Conservation (phyloP, 2,797 vertebrate species). For the Megaceryle alcyon region DNA sequence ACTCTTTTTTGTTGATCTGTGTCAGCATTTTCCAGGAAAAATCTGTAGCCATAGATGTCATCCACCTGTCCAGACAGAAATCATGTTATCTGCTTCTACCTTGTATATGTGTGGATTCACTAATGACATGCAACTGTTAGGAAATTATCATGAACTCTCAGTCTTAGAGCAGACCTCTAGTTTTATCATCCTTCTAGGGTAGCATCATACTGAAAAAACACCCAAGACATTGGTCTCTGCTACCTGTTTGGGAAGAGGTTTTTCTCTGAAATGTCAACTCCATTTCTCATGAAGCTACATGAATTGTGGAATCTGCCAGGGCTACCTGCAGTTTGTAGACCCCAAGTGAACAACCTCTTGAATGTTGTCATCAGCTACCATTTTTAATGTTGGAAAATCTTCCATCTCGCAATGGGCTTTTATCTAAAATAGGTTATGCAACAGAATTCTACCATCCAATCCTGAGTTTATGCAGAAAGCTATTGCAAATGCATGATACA, state of each 20-base stretch:
- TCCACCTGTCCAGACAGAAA: background rate
- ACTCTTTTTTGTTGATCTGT: background rate
- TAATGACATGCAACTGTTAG: background rate
- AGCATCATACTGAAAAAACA: background rate
- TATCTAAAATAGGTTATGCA: background rate
- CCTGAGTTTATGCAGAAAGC: background rate
- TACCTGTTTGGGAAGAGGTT: background rate
- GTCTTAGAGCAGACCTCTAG: background rate
- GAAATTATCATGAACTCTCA: background rate
- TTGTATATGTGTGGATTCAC: conserved; percentile 20
- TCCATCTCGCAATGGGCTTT: background rate
- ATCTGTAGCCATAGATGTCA: background rate
- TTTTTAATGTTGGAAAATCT: background rate
- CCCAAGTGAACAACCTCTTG: background rate
- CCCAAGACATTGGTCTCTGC: background rate
- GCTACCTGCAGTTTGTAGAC: background rate
- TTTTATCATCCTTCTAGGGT: background rate
- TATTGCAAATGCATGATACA: background rate
- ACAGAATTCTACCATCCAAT: background rate
- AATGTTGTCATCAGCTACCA: background rate
- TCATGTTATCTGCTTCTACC: conserved; percentile 46
- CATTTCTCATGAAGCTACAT: background rate
- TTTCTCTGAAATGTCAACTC: background rate
- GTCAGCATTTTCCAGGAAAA: conserved; percentile 1
- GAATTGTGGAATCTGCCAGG: background rate